A percentile compares a stretch with the other conserved stretches of the same genome.
These are phyloP conservation scores for Cladorhizidae sp. DNA, from an alignment of 37 sponge, comb jelly and placozoan species.

Conservation along the genomic window DNA sequence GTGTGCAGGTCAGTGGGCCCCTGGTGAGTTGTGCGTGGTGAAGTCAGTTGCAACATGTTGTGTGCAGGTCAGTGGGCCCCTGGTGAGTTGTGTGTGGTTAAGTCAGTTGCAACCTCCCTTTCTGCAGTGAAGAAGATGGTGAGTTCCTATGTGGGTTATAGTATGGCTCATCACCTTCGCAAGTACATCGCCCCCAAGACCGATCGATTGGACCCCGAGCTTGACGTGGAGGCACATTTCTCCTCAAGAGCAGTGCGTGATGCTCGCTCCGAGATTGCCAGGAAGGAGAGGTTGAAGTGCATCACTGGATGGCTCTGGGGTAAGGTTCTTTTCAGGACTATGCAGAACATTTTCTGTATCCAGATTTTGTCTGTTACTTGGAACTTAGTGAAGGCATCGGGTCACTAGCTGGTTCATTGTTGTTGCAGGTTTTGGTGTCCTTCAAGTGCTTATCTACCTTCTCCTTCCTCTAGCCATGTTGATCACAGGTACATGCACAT, in stretches of 20 bases:
- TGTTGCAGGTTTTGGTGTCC: constrained; percentile 41
- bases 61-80: too few species aligned
- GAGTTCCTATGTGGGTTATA: constrained; percentile 18
- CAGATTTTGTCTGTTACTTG: too few species aligned
- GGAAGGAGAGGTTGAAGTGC: constrained; percentile 32
- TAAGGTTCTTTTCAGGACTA: constrained; percentile 18
- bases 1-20: too few species aligned
- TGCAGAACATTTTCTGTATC: neutral
- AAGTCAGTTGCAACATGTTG: too few species aligned
- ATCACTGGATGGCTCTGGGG: constrained; percentile 62
- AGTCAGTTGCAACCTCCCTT: too few species aligned
- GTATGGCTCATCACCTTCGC: constrained; percentile 27
- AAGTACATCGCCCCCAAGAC: constrained; percentile 5
- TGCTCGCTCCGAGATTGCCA: neutral
- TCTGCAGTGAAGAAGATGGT: neutral
- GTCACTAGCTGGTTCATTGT: too few species aligned
- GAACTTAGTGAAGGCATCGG: too few species aligned
- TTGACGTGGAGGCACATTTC: constrained; percentile 68
- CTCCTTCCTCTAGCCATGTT: constrained; percentile 53
- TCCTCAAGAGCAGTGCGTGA: neutral
- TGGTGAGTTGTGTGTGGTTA: too few species aligned
- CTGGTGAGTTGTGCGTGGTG: too few species aligned
- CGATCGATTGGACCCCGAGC: constrained; percentile 38
- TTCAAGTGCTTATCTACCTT: constrained; percentile 12
- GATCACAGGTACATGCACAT: constrained; percentile 25